Evolutionary conservation across 2,797 vertebrate species (phyloP), one percentile per base, ranked within the genome.

Genomic region (Discoglossus pictus): DNA sequence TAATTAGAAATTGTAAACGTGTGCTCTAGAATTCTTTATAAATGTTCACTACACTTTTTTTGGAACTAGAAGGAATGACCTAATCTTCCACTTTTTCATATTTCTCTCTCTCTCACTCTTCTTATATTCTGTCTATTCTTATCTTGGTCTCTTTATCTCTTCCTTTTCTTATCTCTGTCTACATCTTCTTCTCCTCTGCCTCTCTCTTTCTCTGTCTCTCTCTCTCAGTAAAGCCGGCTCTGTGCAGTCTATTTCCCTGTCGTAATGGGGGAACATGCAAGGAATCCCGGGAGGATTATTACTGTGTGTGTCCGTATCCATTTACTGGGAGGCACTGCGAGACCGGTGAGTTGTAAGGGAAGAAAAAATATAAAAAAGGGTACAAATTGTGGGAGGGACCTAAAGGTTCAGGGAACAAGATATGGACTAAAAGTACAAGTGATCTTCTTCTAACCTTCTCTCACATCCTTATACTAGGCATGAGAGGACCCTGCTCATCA

Each of bases 311-410:
- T 82, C 94, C 95, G 1, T 97, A 95, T 83, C 91, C 93, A 46
- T 99, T 99, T 84, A 94, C 92, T 0, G 96, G 97, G 40, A 93
- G 90, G 80, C 93, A 97, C 87, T 99, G 96, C 8, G 97, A 99
- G 91, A 96, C 98, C 17, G 96, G 97, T 99, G 83, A 78, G 91
- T n/a, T n/a, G n/a, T n/a, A n/a, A n/a, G n/a, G n/a, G n/a, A n/a
- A n/a, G n/a, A n/a, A n/a, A n/a, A n/a, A n/a, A n/a, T n/a, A n/a
- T n/a, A n/a, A n/a, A n/a, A n/a, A n/a, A n/a, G n/a, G n/a, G n/a
- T n/a, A n/a, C n/a, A n/a, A n/a, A n/a, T n/a, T n/a, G n/a, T n/a
- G n/a, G n/a, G n/a, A n/a, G n/a, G n/a, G n/a, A n/a, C n/a, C n/a
- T n/a, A n/a, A n/a, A n/a, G n/a, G n/a, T n/a, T n/a, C n/a, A n/a